A percentile compares a stretch with the other conserved stretches of the same genome.
Conservation (phyloP, 2,797 vertebrate species). For the Brachymystax lenok region DNA sequence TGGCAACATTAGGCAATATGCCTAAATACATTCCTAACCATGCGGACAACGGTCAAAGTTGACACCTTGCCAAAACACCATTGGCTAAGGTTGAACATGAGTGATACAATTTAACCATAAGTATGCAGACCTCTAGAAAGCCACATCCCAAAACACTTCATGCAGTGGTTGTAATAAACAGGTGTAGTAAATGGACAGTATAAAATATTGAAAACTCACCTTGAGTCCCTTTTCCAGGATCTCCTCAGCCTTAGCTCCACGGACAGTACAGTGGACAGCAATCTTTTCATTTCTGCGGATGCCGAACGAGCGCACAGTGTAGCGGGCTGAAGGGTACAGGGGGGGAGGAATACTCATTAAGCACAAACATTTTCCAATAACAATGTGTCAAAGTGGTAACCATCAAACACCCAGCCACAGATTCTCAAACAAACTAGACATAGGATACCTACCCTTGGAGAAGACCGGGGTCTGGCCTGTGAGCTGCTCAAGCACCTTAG, state of each 20-base stretch:
- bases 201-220: constrained; percentile 69
- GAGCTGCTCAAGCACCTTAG: constrained; percentile 98
- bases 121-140: no score
- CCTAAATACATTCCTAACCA: no score
- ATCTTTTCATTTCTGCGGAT: constrained; percentile 99
- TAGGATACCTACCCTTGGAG: constrained; percentile 85
- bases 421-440: not conserved
- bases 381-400: not conserved
- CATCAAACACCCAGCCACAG: not conserved
- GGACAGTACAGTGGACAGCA: constrained; percentile 97
- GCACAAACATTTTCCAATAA: not conserved
- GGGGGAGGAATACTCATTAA: not conserved
- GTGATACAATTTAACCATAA: no score
- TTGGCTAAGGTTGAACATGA: not conserved
- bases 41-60: no score
- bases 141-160: no score
- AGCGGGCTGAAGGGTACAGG: constrained; percentile 69
- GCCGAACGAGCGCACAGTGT: constrained; percentile 96
- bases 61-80: not conserved
- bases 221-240: constrained; percentile 98
- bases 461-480: constrained; percentile 97
- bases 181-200: no score
- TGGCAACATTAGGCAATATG: not conserved
- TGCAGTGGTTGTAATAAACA: no score
- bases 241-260: constrained; percentile 97